Base-by-base conservation (phyloP, 2,797 vertebrate genomes). In the Takifugu rubripes region DNA sequence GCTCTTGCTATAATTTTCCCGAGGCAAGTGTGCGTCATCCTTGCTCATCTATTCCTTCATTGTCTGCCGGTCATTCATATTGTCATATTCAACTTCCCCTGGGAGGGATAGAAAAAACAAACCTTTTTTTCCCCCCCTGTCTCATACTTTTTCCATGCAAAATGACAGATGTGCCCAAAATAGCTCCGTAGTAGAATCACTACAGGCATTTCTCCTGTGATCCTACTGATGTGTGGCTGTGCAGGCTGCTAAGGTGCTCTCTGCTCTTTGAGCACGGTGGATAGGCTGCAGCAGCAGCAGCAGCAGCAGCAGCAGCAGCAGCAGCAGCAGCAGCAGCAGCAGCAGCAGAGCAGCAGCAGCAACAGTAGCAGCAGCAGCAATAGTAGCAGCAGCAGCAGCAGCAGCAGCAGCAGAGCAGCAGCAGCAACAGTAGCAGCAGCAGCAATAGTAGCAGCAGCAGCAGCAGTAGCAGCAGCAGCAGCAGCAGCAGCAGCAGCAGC, bases 401-500 rank as follows among this genome's bases (percentile, higher is more conserved):
- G 65, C 60, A 74, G 63, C 81, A 33, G 73, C 80, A 72, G 65
- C 60, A 74, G 63, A 88, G 73, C 80, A 70, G 68, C 60, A 75
- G 63, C 36, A 40, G 7, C 31, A 29, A 27, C 27, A 29, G 4
- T 27, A 29, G 4, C 27, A 29, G 27, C 27, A 17, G 17, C 17
- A 17, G 17, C 17, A 4, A n/a, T n/a, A n/a, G n/a, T n/a, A n/a
- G 3, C 27, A 29, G 3, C 27, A 29, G 27, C 27, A 29, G 27
- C 27, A 29, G 3, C 27, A 29, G 27, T 27, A 5, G 21, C 21
- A 21, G 21, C 21, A 21, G 21, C 21, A 21, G 21, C 21, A 21
- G 21, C n/a, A 21, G 21, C 21, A 87, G 79, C 70, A 74, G 64
- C 82, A 33, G 82, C 77, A 83, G 88, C 86, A 89, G n/a, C n/a